Evolutionary conservation across 2,113 vertebrate species (phyloP), one percentile per base, ranked within the genome.

Genomic region (Antechinus flavipes): DNA sequence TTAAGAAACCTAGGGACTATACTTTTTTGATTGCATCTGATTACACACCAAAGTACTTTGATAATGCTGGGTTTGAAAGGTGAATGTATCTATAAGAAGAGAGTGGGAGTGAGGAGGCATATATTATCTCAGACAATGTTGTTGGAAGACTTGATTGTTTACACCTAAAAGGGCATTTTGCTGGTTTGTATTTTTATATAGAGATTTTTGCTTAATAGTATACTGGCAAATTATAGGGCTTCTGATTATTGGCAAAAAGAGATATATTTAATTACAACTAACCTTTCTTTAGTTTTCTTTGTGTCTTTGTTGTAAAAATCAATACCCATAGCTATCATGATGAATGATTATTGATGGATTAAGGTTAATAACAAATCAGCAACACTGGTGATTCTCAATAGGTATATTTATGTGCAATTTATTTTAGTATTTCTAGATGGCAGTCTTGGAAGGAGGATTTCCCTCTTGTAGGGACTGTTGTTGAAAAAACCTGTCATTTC

Each of bases 131-230:
- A 54, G 95, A 3, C 1, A 93, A 30, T 76, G 91, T 54, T 94
- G 54, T 97, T 94, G 92, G 94, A n/a, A 30, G 30, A 76, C 93
- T 61, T 52, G 58, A 54, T 94, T 96, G 76, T 93, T 97, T 96
- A 61, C n/a, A 46, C 95, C 84, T 91, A 26, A 91, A 76, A 90
- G 12, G 35, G 27, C 92, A 89, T 95, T 93, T n/a, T 42, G 24
- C 49, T 76, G 84, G 56, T 54, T 55, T 91, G 54, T 92, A 61
- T 12, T 54, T 93, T 27, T 61, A 58, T 55, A 42, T 76, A 91
- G 49, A 91, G 92, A 26, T 50, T 89, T 93, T 96, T 96, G 94
- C 91, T 94, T 94, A 96, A 94, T 92, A 93, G 90, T 92, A 93
- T 89, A 94, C 95, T 94, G 93, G 58, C 92, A 95, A 96, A 96